Evolutionary conservation across 1,140 invertebrate genomes (phyloP).

Genomic region (Atopsyche davidsoni): DNA sequence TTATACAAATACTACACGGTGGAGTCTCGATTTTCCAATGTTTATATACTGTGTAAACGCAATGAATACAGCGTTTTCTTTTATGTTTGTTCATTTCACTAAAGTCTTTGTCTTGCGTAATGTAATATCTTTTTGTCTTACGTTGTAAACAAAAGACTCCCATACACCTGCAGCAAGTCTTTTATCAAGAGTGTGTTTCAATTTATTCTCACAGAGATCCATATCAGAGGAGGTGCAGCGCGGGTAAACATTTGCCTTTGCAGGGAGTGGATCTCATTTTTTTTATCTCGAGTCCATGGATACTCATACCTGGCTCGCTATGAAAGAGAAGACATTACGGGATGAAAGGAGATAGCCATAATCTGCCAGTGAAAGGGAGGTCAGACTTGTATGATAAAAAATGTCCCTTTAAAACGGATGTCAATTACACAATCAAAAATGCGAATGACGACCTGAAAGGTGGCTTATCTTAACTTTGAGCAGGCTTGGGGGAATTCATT

Average conservation of each 20-base stretch:
- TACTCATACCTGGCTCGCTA: not conserved
- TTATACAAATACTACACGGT: too few species aligned
- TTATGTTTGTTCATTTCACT: too few species aligned
- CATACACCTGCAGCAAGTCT: not conserved
- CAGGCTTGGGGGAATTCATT: too few species aligned
- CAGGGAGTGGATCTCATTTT: slow-evolving; percentile 2
- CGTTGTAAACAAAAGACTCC: not conserved
- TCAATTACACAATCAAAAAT: not conserved
- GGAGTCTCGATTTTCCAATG: too few species aligned
- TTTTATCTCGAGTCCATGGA: slow-evolving; percentile 4
- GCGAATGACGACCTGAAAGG: too few species aligned
- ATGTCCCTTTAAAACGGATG: not conserved
- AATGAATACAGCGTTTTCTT: too few species aligned
- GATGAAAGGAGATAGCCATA: too few species aligned
- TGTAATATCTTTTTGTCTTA: not conserved
- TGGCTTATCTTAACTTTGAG: too few species aligned
- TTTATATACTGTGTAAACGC: too few species aligned
- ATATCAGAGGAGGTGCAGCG: slow-evolving; percentile 3
- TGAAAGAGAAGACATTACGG: not conserved
- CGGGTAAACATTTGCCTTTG: slow-evolving; percentile 6
- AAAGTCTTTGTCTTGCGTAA: too few species aligned
- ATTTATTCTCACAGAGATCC: slow-evolving; percentile 11
- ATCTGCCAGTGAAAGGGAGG: too few species aligned
- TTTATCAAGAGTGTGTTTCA: slow-evolving; percentile 3
- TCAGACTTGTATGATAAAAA: too few species aligned